These are phyloP conservation scores for Drosophila leontia DNA, from an alignment of 1,140 invertebrate species.

Conservation along the genomic window DNA sequence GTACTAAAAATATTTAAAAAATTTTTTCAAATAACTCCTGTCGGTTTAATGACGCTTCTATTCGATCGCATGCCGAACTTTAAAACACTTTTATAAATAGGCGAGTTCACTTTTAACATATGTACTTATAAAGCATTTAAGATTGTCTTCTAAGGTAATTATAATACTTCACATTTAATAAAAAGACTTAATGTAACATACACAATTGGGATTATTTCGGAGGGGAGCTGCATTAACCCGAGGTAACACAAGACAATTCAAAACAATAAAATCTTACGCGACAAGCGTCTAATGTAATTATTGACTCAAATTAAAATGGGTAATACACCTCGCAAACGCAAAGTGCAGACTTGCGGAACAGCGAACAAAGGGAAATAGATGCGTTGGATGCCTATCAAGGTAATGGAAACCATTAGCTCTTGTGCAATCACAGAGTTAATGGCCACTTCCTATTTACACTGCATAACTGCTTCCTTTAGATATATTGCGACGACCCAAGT, in stretches of 20 bases:
- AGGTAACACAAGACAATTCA: not conserved
- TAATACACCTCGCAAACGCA: too few species aligned
- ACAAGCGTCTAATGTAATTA: too few species aligned
- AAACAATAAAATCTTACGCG: too few species aligned
- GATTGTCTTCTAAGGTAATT: conserved; percentile 65
- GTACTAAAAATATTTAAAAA: not conserved
- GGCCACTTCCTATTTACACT: too few species aligned
- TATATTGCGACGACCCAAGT: too few species aligned
- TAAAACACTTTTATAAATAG: conserved; percentile 56
- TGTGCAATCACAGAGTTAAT: too few species aligned
- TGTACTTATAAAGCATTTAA: conserved; percentile 75
- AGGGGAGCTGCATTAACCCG: not conserved
- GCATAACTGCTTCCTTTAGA: too few species aligned
- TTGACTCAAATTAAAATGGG: too few species aligned
- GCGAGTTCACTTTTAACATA: conserved; percentile 56
- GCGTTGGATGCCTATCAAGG: too few species aligned
- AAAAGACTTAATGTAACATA: conserved; percentile 64
- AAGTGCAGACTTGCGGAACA: too few species aligned
- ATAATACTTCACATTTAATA: conserved; percentile 68
- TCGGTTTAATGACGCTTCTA: not conserved
- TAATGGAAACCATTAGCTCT: too few species aligned
- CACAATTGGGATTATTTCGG: not conserved
- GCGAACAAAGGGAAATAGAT: too few species aligned
- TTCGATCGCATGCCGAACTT: conserved; percentile 13
- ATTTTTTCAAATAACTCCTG: conserved; percentile 3